These are phyloP conservation scores for Drosophila pallidifrons DNA, from an alignment of 1,140 invertebrate genomes.

Conservation along the genomic window DNA sequence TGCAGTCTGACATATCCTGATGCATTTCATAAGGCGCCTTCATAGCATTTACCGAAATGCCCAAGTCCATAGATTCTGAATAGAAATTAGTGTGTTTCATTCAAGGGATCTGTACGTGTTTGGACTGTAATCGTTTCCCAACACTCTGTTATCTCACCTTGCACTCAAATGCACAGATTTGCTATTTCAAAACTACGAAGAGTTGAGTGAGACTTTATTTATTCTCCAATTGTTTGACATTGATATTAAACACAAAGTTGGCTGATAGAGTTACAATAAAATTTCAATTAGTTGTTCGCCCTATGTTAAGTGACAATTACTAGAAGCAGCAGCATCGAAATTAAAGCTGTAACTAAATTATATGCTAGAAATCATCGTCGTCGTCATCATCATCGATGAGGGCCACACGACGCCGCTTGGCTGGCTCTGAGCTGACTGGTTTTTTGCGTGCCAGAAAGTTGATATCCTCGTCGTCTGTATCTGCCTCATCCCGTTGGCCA, in stretches of 20 bases:
- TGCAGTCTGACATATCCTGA: background rate
- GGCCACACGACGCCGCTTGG: constrained; percentile 80
- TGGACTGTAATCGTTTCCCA: background rate
- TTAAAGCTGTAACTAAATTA: constrained; percentile 30
- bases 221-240: background rate
- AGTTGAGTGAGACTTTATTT: background rate
- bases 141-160: constrained; percentile 2
- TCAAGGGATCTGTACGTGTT: constrained; percentile 18
- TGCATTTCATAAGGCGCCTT: constrained; percentile 22
- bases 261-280: background rate
- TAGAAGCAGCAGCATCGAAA: constrained; percentile 19
- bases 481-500: constrained; percentile 34
- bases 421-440: constrained; percentile 58
- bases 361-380: constrained; percentile 75
- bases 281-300: constrained; percentile 20
- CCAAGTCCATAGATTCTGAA: background rate
- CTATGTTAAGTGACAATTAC: constrained; percentile 54
- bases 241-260: background rate
- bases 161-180: background rate
- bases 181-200: background rate
- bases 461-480: constrained; percentile 68
- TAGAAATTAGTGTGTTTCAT: constrained; percentile 28
- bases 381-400: constrained; percentile 82
- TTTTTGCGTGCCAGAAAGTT: constrained; percentile 79
- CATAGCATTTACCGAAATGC: background rate